Base-by-base conservation (phyloP, 2,113 vertebrate genomes). In the Channa maculata region DNA sequence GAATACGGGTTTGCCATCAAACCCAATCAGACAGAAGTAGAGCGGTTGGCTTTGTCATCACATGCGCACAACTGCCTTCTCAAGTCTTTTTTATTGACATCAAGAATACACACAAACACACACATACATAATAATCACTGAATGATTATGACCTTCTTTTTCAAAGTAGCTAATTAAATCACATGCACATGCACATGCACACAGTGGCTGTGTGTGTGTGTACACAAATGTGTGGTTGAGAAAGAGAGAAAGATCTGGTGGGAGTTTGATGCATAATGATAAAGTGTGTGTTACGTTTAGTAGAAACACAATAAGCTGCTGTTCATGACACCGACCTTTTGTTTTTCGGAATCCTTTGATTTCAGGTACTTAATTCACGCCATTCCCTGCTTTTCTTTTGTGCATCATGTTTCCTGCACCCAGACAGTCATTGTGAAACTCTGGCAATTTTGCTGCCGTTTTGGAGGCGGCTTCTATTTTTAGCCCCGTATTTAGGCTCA, bases 391-490 rank as follows among this genome's bases (percentile, higher is more conserved):
- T 43, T 71, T 11, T 66, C 37, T 59, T 60, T 75, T n/a, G 63
- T 75, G 38, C 15, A 5, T 52, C 15, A 14, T 43, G 60, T 39
- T 37, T 11, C 1, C 36, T 5, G 59, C 15, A 51, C 64, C 67
- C 50, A 65, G 46, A 76, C 59, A 49, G 55, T n/a, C 6, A 74
- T 80, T 62, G 80, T 63, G 60, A 64, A 68, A 54, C 67, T 84
- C 55, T 83, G 61, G 71, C 75, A 54, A 38, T 79, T 84, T 82
- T 10, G 1, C 44, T 79, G 80, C 65, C 75, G 73, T 79, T 77
- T 84, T 50, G 73, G 67, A 60, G 70, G 73, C 55, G 68, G 69
- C 14, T 80, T 75, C 79, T 90, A 87, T 83, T 86, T 88, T 79
- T 83, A 84, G 80, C 8, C 41, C 48, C 11, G 65, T 53, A 48